These are phyloP conservation scores for Euphydryas editha DNA, from an alignment of 2,888 invertebrate species.

Conservation along the genomic window DNA sequence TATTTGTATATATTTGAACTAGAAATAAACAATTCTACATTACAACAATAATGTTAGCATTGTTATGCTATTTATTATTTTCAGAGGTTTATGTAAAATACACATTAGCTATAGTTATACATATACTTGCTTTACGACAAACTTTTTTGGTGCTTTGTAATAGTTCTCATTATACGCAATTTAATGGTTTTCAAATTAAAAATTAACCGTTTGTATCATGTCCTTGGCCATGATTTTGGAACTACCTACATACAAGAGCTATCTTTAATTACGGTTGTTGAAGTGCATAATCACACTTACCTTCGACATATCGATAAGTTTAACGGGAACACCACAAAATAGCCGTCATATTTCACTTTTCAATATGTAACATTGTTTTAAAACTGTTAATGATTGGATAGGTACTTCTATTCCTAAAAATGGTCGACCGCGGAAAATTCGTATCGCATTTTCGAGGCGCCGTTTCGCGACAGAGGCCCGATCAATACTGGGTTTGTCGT, in stretches of 20 bases:
- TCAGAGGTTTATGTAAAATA: neutral
- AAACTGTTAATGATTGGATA: constrained; percentile 34
- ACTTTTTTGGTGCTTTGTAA: constrained; percentile 11
- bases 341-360: constrained; percentile 54
- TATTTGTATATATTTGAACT: neutral
- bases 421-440: constrained; percentile 59
- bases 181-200: constrained; percentile 20
- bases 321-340: constrained; percentile 49
- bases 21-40: constrained; percentile 3
- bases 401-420: constrained; percentile 53
- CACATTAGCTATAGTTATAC: neutral
- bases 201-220: constrained; percentile 40
- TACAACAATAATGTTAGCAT: neutral
- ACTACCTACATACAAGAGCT: constrained; percentile 65
- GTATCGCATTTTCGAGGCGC: constrained; percentile 68
- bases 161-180: constrained; percentile 31
- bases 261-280: constrained; percentile 47
- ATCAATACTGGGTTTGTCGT: constrained; percentile 73
- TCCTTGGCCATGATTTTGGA: constrained; percentile 58
- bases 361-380: constrained; percentile 50
- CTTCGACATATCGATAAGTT: constrained; percentile 74
- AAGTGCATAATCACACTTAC: constrained; percentile 59
- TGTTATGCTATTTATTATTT: neutral
- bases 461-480: constrained; percentile 71
- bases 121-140: neutral